A percentile compares a stretch with the other conserved stretches of the same genome.
phyloP scores from a whole-genome alignment of 2,113 vertebrate species.

The Speoplatyrhinus poulsoni region DNA sequence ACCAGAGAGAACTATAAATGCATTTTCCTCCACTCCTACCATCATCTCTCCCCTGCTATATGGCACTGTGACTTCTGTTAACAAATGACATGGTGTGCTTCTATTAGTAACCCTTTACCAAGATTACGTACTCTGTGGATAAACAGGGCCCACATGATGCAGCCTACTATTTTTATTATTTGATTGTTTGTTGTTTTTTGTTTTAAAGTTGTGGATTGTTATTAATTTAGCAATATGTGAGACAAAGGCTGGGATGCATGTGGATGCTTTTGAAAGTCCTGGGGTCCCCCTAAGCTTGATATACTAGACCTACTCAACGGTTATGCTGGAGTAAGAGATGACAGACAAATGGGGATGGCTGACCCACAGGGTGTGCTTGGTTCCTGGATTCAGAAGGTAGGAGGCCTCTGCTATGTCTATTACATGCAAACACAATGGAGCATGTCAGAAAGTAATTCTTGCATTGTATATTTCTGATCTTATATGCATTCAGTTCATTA shows the following conservation, averaged over 20 bases:
- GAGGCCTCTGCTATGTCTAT: too few species aligned
- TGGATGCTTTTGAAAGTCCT: constrained; percentile 14
- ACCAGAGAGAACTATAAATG: not conserved
- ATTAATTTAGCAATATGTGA: constrained; percentile 16
- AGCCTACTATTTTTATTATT: constrained; percentile 19
- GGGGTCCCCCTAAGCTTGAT: not conserved
- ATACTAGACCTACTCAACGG: not conserved
- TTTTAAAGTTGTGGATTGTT: constrained; percentile 14
- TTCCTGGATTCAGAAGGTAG: too few species aligned
- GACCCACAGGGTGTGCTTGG: not conserved
- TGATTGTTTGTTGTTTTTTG: constrained; percentile 8
- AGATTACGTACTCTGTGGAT: not conserved
- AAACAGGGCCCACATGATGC: constrained; percentile 15
- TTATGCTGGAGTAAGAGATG: not conserved
- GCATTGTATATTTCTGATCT: too few species aligned
- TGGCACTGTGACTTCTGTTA: not conserved
- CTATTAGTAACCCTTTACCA: not conserved
- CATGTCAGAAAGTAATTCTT: too few species aligned
- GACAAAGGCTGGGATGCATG: constrained; percentile 41
- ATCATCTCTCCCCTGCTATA: not conserved
- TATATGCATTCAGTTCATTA: too few species aligned
- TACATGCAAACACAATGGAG: too few species aligned
- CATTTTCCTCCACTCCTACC: not conserved
- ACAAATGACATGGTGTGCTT: not conserved
- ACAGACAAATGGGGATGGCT: too few species aligned